These are phyloP conservation scores for Tauraco erythrolophus DNA, from an alignment of 2,113 vertebrate species.

Conservation along the genomic window DNA sequence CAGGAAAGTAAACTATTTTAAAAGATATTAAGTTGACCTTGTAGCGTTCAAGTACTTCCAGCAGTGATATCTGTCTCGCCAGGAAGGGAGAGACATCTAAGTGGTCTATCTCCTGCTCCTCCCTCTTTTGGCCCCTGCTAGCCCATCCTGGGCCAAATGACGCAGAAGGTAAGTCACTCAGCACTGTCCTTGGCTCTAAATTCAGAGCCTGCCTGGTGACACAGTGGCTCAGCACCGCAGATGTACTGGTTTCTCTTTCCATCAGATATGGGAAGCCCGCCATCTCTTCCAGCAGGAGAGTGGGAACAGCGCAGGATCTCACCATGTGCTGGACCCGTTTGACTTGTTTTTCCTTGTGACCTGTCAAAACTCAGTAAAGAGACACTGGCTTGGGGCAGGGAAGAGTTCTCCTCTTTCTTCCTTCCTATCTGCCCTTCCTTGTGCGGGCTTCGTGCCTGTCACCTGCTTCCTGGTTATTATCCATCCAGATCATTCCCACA, in stretches of 20 bases:
- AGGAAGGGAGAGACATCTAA: not conserved
- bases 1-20: not conserved
- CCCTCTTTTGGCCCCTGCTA: not conserved
- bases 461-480: not conserved
- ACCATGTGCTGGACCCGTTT: not conserved
- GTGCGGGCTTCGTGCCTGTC: not conserved
- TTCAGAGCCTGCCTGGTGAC: not conserved
- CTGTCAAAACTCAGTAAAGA: not conserved
- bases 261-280: rapidly evolving
- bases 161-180: not conserved
- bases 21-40: not conserved
- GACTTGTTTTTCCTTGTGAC: not conserved
- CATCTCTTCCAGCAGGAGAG: not conserved
- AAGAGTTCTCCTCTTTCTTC: not conserved
- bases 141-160: not conserved
- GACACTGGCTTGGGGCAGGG: not conserved
- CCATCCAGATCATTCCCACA: not conserved
- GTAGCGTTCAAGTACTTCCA: not conserved
- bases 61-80: not conserved
- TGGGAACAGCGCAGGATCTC: not conserved
- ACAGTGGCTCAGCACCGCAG: not conserved
- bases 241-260: not conserved
- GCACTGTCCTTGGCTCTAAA: not conserved
- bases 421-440: not conserved
- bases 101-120: not conserved